phyloP scores from a whole-genome alignment of 2,888 invertebrate genomes.

The Aspidiotus rigidus region DNA sequence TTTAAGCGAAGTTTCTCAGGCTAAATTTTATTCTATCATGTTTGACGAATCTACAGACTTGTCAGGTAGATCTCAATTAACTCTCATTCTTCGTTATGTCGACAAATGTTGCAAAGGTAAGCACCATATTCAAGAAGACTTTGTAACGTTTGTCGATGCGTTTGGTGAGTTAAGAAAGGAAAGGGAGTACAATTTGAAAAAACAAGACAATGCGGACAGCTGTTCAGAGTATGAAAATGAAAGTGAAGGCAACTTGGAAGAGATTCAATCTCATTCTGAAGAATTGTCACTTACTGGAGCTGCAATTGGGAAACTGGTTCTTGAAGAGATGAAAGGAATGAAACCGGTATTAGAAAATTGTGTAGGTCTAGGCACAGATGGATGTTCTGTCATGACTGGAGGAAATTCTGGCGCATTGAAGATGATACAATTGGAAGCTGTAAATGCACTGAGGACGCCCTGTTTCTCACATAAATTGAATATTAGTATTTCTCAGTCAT shows the following conservation, averaged over 20 bases:
- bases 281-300: background rate
- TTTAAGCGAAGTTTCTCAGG: no score
- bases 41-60: no score
- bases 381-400: constrained; percentile 1
- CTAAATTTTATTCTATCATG: no score
- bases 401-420: background rate
- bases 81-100: background rate
- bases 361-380: background rate
- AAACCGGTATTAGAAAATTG: background rate
- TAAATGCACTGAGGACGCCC: background rate
- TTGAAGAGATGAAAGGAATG: background rate
- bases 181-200: background rate
- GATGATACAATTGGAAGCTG: background rate
- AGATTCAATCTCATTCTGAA: background rate
- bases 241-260: background rate
- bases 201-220: background rate
- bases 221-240: background rate
- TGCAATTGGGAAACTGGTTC: background rate
- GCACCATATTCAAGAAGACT: background rate
- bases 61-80: background rate
- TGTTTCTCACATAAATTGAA: background rate
- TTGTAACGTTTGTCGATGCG: background rate
- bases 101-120: background rate
- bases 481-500: background rate
- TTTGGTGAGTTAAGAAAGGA: background rate